Conservation (phyloP, 2,888 invertebrate species). For the Eugnorisma glareosa region DNA sequence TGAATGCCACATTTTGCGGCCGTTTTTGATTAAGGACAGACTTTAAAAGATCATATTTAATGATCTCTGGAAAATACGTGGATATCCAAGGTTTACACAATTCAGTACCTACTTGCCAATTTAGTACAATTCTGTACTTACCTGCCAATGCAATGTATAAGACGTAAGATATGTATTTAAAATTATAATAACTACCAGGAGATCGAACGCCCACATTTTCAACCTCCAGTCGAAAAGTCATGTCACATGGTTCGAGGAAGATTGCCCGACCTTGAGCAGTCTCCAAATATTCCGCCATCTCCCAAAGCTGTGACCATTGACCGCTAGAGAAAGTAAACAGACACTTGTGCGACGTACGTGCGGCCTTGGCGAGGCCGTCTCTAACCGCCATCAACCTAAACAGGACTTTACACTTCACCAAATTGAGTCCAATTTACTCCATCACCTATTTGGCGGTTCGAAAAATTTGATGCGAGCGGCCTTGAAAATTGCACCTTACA, state of each 20-base stretch:
- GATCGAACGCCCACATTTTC: background rate
- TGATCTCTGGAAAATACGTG: conserved; percentile 25
- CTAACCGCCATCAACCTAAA: conserved; percentile 62
- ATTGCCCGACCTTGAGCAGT: conserved; percentile 79
- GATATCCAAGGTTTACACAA: conserved; percentile 19
- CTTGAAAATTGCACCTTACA: conserved; percentile 72
- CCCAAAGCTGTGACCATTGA: conserved; percentile 82
- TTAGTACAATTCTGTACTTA: background rate
- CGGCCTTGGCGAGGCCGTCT: conserved; percentile 86
- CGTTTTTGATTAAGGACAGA: conserved; percentile 13
- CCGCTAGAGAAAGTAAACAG: conserved; percentile 89
- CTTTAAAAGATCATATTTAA: conserved; percentile 13
- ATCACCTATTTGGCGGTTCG: conserved; percentile 68
- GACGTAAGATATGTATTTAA: background rate
- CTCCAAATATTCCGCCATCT: conserved; percentile 74
- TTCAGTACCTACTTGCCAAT: background rate
- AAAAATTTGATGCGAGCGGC: conserved; percentile 64
- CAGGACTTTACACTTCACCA: conserved; percentile 65
- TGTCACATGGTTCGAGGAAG: conserved; percentile 12
- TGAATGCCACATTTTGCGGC: conserved; percentile 33
- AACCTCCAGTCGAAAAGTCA: conserved; percentile 13
- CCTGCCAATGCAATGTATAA: background rate
- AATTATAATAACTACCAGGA: background rate
- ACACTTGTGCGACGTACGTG: conserved; percentile 76
- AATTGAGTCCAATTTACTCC: conserved; percentile 73